These are phyloP conservation scores for Cynodonichthys magdalenae DNA, from an alignment of 2,797 vertebrate genomes.

Conservation along the genomic window DNA sequence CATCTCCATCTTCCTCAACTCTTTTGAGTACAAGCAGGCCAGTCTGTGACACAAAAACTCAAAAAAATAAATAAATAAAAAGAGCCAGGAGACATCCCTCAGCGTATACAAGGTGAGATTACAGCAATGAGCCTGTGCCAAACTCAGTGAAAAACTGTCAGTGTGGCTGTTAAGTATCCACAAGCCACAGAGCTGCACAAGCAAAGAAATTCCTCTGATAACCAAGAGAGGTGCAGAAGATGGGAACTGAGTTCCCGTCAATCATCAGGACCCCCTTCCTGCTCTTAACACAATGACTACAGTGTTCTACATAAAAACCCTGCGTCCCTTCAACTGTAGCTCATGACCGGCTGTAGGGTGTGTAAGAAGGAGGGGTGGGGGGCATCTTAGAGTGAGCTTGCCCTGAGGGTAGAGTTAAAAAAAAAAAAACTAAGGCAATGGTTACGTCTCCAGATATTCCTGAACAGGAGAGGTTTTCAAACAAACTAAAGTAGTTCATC, in stretches of 20 bases:
- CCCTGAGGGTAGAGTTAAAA: slow-evolving; percentile 63
- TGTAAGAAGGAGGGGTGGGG: slow-evolving; percentile 20
- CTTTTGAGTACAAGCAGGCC: slow-evolving; percentile 13
- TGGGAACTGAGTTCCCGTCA: slow-evolving; percentile 65
- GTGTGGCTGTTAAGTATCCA: slow-evolving; percentile 60
- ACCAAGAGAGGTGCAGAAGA: slow-evolving; percentile 60
- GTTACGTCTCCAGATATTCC: slow-evolving; percentile 59
- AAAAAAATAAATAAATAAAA: slow-evolving; percentile 1
- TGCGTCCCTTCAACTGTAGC: slow-evolving; percentile 69
- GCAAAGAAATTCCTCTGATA: slow-evolving; percentile 75
- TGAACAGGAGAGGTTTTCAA: slow-evolving; percentile 47
- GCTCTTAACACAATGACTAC: slow-evolving; percentile 74
- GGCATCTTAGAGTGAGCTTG: slow-evolving; percentile 42
- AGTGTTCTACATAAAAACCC: slow-evolving; percentile 78
- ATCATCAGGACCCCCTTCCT: slow-evolving; percentile 67
- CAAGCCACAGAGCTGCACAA: slow-evolving; percentile 27
- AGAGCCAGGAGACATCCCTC: slow-evolving; percentile 55
- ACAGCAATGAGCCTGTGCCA: slow-evolving; percentile 35
- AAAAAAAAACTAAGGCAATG: slow-evolving; percentile 67
- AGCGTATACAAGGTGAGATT: slow-evolving; percentile 70
- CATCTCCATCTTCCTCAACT: slow-evolving; percentile 38
- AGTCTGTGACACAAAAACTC: slow-evolving; percentile 10
- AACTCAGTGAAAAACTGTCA: slow-evolving; percentile 53
- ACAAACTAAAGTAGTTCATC: slow-evolving; percentile 61
- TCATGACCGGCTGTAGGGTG: slow-evolving; percentile 53